Evolutionary conservation across 2,797 vertebrate genomes (phyloP).

Genomic region (Lacerta agilis): DNA sequence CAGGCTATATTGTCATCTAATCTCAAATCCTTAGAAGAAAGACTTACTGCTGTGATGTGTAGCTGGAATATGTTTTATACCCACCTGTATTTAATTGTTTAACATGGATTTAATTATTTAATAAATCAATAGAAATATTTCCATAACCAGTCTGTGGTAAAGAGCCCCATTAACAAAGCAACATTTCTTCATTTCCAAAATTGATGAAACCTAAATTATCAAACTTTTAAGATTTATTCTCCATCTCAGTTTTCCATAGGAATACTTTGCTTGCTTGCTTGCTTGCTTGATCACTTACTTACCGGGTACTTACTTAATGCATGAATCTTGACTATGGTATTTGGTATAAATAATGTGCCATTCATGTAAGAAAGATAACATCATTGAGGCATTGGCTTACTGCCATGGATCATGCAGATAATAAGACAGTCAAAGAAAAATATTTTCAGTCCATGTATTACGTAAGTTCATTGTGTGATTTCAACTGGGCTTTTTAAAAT

Average conservation of each 20-base stretch:
- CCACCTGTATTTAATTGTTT: slow-evolving; percentile 21
- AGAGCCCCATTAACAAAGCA: slow-evolving; percentile 18
- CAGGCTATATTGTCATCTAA: slow-evolving; percentile 18
- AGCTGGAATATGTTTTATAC: neutral
- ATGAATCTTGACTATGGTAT: slow-evolving; percentile 48
- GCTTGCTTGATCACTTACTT: neutral
- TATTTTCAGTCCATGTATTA: slow-evolving; percentile 50
- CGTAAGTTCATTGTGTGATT: slow-evolving; percentile 63
- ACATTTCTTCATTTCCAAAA: slow-evolving; percentile 24
- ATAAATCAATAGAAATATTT: neutral
- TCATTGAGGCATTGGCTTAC: slow-evolving; percentile 55
- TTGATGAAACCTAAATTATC: slow-evolving; percentile 14
- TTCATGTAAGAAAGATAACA: slow-evolving; percentile 39
- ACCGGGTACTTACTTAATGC: slow-evolving; percentile 31
- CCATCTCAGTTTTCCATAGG: neutral
- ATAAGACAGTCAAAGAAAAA: slow-evolving; percentile 57
- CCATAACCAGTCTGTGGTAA: slow-evolving; percentile 27
- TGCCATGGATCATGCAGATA: slow-evolving; percentile 63
- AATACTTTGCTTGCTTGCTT: neutral
- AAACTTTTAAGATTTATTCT: neutral
- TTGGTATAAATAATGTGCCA: slow-evolving; percentile 54
- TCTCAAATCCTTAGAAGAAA: slow-evolving; percentile 20
- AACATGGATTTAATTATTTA: neutral
- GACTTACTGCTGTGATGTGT: neutral
- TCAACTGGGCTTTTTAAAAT: slow-evolving; percentile 62